phyloP scores from a whole-genome alignment of 2,888 invertebrate species.

The Calliphora vomitoria region DNA sequence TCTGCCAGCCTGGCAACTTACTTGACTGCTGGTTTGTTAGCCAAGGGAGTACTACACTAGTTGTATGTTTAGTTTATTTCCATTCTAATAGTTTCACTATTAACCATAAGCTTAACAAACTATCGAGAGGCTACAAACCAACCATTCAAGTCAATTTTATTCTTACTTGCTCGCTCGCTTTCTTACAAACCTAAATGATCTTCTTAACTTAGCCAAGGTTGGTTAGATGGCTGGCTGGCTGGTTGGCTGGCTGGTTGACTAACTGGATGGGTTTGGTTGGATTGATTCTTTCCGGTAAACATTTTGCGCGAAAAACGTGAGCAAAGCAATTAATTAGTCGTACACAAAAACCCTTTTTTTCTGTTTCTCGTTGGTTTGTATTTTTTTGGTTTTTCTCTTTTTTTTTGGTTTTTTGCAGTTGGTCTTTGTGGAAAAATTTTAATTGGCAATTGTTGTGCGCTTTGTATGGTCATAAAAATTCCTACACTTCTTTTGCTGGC shows the following conservation, averaged over 20 bases:
- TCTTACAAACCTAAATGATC: slow-evolving; percentile 56
- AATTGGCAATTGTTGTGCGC: slow-evolving; percentile 82
- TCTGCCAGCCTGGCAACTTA: not conserved
- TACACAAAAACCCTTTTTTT: slow-evolving; percentile 80
- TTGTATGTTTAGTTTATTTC: slow-evolving; percentile 64
- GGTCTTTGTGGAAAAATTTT: slow-evolving; percentile 80
- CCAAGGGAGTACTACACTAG: slow-evolving; percentile 43
- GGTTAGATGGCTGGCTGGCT: slow-evolving; percentile 41
- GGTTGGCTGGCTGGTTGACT: slow-evolving; percentile 33
- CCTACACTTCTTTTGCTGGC: slow-evolving; percentile 75
- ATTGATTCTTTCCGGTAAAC: slow-evolving; percentile 78
- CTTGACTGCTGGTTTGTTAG: slow-evolving; percentile 35
- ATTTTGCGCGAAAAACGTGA: slow-evolving; percentile 79
- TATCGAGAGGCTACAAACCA: slow-evolving; percentile 26
- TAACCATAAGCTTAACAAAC: slow-evolving; percentile 54
- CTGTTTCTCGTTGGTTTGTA: slow-evolving; percentile 64
- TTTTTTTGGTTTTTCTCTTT: slow-evolving; percentile 37
- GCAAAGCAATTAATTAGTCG: slow-evolving; percentile 82
- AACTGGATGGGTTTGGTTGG: slow-evolving; percentile 73
- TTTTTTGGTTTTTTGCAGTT: slow-evolving; percentile 62
- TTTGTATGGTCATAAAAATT: slow-evolving; percentile 81
- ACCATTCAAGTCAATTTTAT: slow-evolving; percentile 22
- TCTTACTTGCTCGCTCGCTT: not conserved
- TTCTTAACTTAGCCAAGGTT: slow-evolving; percentile 62
- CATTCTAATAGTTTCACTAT: slow-evolving; percentile 71